These are phyloP conservation scores for Branchinecta lindahli DNA, from an alignment of 1,140 invertebrate species.

Conservation along the genomic window DNA sequence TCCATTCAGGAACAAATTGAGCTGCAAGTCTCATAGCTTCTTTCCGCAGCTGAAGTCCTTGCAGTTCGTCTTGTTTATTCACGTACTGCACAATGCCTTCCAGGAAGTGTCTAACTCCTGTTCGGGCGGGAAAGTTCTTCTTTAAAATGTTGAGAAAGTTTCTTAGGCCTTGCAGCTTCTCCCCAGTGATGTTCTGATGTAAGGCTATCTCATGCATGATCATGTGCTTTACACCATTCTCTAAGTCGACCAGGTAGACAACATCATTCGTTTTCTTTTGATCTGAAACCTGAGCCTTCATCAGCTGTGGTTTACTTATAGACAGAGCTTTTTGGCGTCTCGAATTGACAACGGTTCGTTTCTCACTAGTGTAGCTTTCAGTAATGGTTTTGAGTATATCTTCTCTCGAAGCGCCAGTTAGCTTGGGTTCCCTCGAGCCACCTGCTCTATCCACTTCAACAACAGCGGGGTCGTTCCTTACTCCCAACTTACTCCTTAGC, in stretches of 20 bases:
- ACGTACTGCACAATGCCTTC: slow-evolving; percentile 37
- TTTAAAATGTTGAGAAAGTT: slow-evolving; percentile 50
- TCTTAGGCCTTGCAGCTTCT: slow-evolving; percentile 50
- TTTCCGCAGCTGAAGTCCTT: slow-evolving; percentile 40
- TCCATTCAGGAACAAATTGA: slow-evolving; percentile 19
- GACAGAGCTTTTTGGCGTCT: too few relatives aligned
- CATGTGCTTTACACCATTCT: slow-evolving; percentile 60
- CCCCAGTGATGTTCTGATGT: slow-evolving; percentile 46
- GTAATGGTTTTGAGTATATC: background rate
- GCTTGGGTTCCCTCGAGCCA: too few relatives aligned
- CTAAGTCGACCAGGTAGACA: slow-evolving; percentile 68
- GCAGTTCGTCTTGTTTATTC: slow-evolving; percentile 31
- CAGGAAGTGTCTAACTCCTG: slow-evolving; percentile 46
- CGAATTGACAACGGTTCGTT: too few relatives aligned
- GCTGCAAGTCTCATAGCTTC: slow-evolving; percentile 38
- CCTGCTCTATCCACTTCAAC: too few relatives aligned
- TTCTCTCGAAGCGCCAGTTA: too few relatives aligned
- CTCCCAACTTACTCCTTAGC: too few relatives aligned
- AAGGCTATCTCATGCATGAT: slow-evolving; percentile 62
- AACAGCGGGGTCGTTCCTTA: too few relatives aligned
- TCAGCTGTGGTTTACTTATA: too few relatives aligned
- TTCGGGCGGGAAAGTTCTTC: slow-evolving; percentile 53
- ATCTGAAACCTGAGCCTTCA: background rate
- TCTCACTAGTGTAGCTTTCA: slow-evolving; percentile 24
- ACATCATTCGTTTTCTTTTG: slow-evolving; percentile 27